These are phyloP conservation scores for Natator depressus DNA, from an alignment of 2,113 vertebrate genomes.

Conservation along the genomic window DNA sequence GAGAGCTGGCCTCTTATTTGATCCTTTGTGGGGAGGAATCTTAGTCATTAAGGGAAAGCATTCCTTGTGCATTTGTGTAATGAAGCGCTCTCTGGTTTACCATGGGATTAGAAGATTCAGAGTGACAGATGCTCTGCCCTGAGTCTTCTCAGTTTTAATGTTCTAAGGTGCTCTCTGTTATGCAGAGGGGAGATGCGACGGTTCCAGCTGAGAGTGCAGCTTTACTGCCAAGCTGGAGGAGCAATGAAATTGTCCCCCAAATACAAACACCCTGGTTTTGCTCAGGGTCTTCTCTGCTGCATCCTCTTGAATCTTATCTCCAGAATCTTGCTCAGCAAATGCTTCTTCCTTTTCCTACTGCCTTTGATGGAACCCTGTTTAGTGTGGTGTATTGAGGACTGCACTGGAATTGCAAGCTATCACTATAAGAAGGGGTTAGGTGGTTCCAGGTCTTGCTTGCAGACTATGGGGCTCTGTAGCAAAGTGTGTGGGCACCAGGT, in stretches of 20 bases:
- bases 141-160: background rate
- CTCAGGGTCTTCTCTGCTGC: background rate
- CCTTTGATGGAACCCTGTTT: background rate
- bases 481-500: no score
- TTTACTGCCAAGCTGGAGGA: background rate
- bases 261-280: background rate
- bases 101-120: background rate
- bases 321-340: background rate
- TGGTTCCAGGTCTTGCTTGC: no score
- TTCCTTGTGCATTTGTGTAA: background rate
- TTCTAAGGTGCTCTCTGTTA: background rate
- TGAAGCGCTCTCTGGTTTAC: background rate
- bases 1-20: background rate
- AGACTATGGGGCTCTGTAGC: no score
- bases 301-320: background rate
- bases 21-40: background rate
- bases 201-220: background rate
- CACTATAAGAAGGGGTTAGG: no score
- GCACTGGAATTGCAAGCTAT: background rate
- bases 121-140: background rate
- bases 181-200: background rate
- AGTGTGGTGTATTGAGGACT: background rate
- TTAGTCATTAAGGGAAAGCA: background rate
- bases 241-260: fast-evolving
- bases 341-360: background rate